Conservation (phyloP, 2,888 invertebrate species). For the Drosophila anomalata region DNA sequence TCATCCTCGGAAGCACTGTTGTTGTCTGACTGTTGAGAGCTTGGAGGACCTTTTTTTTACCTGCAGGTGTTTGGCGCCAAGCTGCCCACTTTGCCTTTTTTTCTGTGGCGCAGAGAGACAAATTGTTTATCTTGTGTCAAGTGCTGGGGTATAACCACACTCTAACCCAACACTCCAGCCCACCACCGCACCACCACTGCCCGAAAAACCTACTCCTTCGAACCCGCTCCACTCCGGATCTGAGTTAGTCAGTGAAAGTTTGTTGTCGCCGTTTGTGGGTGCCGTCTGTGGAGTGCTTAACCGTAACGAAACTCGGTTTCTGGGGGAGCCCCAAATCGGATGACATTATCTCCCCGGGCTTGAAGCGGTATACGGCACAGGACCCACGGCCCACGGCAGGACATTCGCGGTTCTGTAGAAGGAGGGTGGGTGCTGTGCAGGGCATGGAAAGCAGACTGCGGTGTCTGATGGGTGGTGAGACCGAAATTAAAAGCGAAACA, state of each 20-base stretch:
- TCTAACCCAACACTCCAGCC: slow-evolving; percentile 9
- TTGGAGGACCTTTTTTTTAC: slow-evolving; percentile 6
- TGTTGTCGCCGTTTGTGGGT: slow-evolving; percentile 33
- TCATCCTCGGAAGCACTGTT: neutral
- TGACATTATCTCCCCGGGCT: slow-evolving; percentile 64
- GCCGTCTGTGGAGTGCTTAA: slow-evolving; percentile 16
- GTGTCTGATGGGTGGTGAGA: slow-evolving; percentile 33
- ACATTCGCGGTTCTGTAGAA: slow-evolving; percentile 24
- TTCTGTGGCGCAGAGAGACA: slow-evolving; percentile 56
- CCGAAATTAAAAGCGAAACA: slow-evolving; percentile 72
- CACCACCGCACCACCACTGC: slow-evolving; percentile 2
- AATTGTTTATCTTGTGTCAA: slow-evolving; percentile 78
- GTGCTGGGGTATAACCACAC: slow-evolving; percentile 49
- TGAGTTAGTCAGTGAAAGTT: slow-evolving; percentile 42
- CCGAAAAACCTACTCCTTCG: neutral
- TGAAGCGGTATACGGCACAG: neutral
- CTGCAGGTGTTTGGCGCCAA: slow-evolving; percentile 71
- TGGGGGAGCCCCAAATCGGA: slow-evolving; percentile 61
- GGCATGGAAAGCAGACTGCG: neutral
- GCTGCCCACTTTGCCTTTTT: slow-evolving; percentile 66
- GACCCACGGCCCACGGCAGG: slow-evolving; percentile 44
- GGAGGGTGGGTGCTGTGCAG: slow-evolving; percentile 1
- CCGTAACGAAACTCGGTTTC: slow-evolving; percentile 22
- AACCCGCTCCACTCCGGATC: slow-evolving; percentile 11
- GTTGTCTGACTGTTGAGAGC: slow-evolving; percentile 16